A percentile compares a stretch with the other conserved stretches of the same genome.
These are phyloP conservation scores for Scleropages formosus DNA, from an alignment of 2,797 vertebrate genomes.

Conservation along the genomic window DNA sequence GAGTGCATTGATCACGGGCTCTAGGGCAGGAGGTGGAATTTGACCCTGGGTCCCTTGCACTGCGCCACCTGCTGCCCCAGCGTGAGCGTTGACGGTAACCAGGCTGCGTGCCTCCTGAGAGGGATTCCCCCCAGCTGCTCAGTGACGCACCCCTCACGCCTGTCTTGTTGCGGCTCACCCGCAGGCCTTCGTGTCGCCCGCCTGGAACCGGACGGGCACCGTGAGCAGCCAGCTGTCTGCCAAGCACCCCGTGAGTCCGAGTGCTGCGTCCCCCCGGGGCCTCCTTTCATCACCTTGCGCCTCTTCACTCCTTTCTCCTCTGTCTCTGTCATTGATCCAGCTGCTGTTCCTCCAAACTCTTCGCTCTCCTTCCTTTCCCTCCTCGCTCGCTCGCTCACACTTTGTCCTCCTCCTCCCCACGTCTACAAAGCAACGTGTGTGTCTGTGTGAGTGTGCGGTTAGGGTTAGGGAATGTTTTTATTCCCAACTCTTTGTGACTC, in stretches of 20 bases:
- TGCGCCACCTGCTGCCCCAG: too few relatives aligned
- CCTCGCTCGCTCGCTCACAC: neutral
- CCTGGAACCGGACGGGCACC: constrained; percentile 85
- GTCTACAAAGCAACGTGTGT: too few relatives aligned
- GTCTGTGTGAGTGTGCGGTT: too few relatives aligned
- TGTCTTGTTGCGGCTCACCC: constrained; percentile 6
- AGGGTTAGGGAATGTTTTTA: too few relatives aligned
- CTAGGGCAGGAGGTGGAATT: too few relatives aligned
- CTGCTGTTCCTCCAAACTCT: neutral
- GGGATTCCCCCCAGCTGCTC: too few relatives aligned
- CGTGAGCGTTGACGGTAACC: too few relatives aligned
- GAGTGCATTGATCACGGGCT: too few relatives aligned
- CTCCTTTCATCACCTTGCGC: neutral
- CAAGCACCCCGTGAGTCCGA: constrained; percentile 80
- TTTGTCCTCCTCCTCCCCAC: too few relatives aligned
- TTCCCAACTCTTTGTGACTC: too few relatives aligned
- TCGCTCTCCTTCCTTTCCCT: neutral
- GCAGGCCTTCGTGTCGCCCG: constrained; percentile 76
- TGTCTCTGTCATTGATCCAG: neutral
- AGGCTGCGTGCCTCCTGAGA: too few relatives aligned
- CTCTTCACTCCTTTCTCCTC: neutral
- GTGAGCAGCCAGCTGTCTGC: constrained; percentile 86
- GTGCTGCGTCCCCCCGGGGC: neutral
- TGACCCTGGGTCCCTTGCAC: too few relatives aligned
- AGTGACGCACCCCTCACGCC: neutral